Evolutionary conservation across 1,140 invertebrate species (phyloP), one percentile per base, ranked within the genome.

Genomic region (Brachystomella parvula): DNA sequence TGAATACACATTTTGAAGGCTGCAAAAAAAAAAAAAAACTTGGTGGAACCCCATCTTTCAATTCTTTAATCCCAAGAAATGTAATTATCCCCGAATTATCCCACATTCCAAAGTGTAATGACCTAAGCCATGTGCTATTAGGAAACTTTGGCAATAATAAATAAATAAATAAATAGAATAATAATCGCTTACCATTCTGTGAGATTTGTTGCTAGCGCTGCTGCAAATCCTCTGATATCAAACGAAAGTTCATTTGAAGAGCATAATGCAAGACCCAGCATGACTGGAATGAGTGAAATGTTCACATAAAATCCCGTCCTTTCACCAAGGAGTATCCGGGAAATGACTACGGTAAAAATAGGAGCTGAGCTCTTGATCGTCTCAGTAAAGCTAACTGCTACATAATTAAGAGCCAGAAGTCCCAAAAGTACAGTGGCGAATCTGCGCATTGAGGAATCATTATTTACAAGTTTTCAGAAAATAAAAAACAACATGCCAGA

Each of bases 351-450:
- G 49, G 89, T 92, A 76, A 91, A 92, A 32, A 91, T 79, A 65
- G 89, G 89, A 28, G 89, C 89, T 29, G 89, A 90, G 79, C 87
- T 89, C 78, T 92, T 92, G 21, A 92, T 87, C 24, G 89, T 91
- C 78, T 91, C 89, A 35, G 89, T 90, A 78, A 92, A 92, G 77
- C 88, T 90, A 29, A 91, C 89, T 62, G 89, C 87, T 61, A 91
- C 87, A 80, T 86, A 90, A 80, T 90, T 89, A 39, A 92, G 80
- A 9, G 89, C 87, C 47, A 90, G 81, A 67, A 92, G 78, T 64
- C 89, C 89, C 75, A 87, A 76, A 61, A 90, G 81, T 53, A 90
- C 86, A 1, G 88, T 89, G 47, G 84, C 82, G 78, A 89, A 90
- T 75, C 86, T 87, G 73, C 49, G 81, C 64, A 64, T 58, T 32